Base-by-base conservation (phyloP, 2,113 vertebrate genomes). In the Pteronura brasiliensis region DNA sequence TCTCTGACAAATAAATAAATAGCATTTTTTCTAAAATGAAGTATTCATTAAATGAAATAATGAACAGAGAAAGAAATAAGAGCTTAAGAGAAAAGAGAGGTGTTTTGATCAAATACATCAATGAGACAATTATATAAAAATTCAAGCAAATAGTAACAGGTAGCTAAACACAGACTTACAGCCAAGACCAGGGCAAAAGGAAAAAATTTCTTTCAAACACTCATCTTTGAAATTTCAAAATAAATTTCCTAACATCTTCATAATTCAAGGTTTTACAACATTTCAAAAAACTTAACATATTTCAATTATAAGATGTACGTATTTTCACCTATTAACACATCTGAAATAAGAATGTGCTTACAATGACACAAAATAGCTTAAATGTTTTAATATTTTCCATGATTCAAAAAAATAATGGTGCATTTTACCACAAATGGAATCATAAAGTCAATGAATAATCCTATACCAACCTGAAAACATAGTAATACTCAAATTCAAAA, bases 1-100 rank as follows among this genome's bases (percentile, higher is more conserved):
- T 63, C 59, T 63, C 59, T 63, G 59, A 63, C 59, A 61, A 61
- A 61, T 61, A 61, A 61, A 61, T 27, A 61, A 61, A 61, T 27
- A 61, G 25, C 23, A 61, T 27, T 23, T 61, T 61, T 55, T 18
- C 1, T 13, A 13, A 61, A 63, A 76, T 76, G 39, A 44, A 76
- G 3, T 44, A 76, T 76, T 44, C 42, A 93, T 74, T 96, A 90
- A 88, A 3, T 61, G 25, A 96, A 94, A 93, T 85, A 84, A 92
- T 25, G 15, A 77, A 76, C 3, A 84, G 20, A 90, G 39, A 71
- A 71, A 77, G 36, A 89, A 77, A 76, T 34, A 82, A 88, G 36
- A 49, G 36, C 76, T 82, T 63, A 17, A 94, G 52, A 92, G 39
- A 93, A 96, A 93, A 94, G 13, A 82, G 44, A 90, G 49, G 13